phyloP scores from a whole-genome alignment of 1,140 invertebrate species.

The Matsumurasca onukii region DNA sequence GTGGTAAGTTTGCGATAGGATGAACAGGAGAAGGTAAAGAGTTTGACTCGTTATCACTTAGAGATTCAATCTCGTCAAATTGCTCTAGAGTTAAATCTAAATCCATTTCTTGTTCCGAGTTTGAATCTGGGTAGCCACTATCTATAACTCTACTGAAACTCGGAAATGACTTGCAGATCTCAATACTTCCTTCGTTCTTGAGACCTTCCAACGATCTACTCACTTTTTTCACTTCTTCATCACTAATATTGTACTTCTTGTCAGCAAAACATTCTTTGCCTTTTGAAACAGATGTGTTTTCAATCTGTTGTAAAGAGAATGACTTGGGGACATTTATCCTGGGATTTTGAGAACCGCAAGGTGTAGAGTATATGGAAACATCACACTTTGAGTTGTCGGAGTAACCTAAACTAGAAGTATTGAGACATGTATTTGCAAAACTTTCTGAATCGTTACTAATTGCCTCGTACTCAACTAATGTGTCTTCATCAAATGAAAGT shows the following conservation, averaged over 20 bases:
- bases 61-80: constrained; percentile 40
- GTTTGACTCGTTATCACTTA: constrained; percentile 36
- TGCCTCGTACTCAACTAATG: background rate
- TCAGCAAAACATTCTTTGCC: background rate
- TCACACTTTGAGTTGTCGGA: background rate
- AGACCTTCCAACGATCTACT: constrained; percentile 14
- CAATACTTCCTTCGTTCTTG: background rate
- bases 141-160: constrained; percentile 46
- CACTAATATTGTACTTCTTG: background rate
- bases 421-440: background rate
- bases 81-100: constrained; percentile 43
- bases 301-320: constrained; percentile 15
- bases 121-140: constrained; percentile 55
- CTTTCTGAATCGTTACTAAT: background rate
- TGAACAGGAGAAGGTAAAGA: constrained; percentile 12
- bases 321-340: constrained; percentile 8
- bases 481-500: background rate
- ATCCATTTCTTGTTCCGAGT: constrained; percentile 48
- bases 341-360: constrained; percentile 6
- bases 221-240: background rate
- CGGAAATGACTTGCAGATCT: background rate
- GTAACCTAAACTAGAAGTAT: background rate
- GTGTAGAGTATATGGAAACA: constrained; percentile 8
- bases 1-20: background rate
- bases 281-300: background rate